Percentiles rank a stretch among this genome's conserved stretches.
Conservation (phyloP, 2,113 vertebrate species). For the Struthio camelus region DNA sequence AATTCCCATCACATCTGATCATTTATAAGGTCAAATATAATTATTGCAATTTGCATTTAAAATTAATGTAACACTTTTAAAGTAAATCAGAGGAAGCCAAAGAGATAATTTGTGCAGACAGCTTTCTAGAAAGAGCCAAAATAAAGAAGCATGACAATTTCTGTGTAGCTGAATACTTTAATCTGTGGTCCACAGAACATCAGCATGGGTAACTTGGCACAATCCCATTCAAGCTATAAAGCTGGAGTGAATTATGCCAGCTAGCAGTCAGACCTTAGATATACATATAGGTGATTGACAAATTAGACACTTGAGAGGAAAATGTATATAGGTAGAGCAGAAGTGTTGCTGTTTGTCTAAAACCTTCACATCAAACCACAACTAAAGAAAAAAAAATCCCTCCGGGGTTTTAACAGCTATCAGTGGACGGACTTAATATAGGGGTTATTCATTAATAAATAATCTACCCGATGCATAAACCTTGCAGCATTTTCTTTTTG, state of each 20-base stretch:
- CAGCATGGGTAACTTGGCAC: not conserved
- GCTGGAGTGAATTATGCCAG: not conserved
- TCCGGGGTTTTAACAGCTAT: not conserved
- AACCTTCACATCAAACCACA: not conserved
- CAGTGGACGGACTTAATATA: not conserved
- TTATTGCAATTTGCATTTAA: conserved; percentile 59
- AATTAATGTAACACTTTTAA: conserved; percentile 29
- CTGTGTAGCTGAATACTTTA: not conserved
- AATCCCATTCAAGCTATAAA: not conserved
- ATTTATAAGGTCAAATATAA: conserved; percentile 67
- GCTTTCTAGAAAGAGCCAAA: conserved; percentile 48
- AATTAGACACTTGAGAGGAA: not conserved
- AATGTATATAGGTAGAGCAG: not conserved
- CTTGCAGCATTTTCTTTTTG: not conserved
- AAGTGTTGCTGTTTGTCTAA: not conserved
- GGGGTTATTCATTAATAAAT: conserved; percentile 17
- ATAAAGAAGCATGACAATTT: conserved; percentile 8
- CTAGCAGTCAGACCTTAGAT: not conserved
- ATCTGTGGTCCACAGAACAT: not conserved
- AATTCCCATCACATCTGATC: conserved; percentile 60
- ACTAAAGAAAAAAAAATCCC: not conserved
- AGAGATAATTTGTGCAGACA: conserved; percentile 28
- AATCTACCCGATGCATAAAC: not conserved
- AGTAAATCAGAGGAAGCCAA: conserved; percentile 48
- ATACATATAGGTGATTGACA: not conserved